A percentile compares a stretch with the other conserved stretches of the same genome.
Evolutionary conservation across 2,797 vertebrate species (phyloP).

Genomic region (Pseudocheirus occidentalis): DNA sequence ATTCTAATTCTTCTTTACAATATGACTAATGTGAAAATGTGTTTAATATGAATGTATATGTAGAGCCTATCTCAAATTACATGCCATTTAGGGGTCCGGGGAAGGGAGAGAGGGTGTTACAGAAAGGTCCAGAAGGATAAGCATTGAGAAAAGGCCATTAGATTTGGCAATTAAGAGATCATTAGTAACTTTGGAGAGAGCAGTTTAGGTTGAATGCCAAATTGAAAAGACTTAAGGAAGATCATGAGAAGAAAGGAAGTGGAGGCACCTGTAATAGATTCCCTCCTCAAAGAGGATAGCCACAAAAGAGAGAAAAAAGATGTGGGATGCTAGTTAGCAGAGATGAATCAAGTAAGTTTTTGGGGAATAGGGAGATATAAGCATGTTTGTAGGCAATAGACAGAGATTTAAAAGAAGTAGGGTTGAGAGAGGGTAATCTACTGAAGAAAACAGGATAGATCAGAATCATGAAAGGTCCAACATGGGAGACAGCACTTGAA

Average conservation of each 20-base stretch:
- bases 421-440: background rate
- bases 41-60: too few species aligned
- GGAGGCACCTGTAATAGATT: background rate
- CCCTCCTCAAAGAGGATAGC: background rate
- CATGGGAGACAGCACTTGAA: background rate
- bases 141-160: background rate
- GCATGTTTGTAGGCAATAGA: background rate
- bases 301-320: background rate
- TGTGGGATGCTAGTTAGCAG: background rate
- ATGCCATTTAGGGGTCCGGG: too few species aligned
- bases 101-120: background rate
- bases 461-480: background rate
- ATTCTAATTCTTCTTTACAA: too few species aligned
- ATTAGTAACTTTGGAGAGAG: background rate
- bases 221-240: background rate
- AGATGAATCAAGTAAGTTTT: background rate
- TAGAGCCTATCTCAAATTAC: too few species aligned
- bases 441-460: background rate
- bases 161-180: background rate
- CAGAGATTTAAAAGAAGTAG: background rate
- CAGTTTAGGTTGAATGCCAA: background rate
- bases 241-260: background rate
- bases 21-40: too few species aligned
- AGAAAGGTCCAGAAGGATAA: background rate
- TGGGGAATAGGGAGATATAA: background rate